phyloP scores from a whole-genome alignment of 2,113 vertebrate genomes.

The Hucho hucho region DNA sequence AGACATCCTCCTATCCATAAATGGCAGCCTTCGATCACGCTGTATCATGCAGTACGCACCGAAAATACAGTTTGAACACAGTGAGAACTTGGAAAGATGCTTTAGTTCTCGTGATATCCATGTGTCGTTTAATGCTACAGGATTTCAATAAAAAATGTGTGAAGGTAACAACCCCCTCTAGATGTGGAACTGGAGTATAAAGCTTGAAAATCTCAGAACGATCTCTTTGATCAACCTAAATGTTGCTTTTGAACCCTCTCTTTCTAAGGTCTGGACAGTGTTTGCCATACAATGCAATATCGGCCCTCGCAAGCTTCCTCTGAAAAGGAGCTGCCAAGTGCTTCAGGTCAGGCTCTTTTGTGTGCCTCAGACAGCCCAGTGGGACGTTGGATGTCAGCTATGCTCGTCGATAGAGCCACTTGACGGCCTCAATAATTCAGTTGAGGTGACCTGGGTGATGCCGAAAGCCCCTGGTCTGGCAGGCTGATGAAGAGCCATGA shows the following conservation, averaged over 20 bases:
- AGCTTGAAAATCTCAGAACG: neutral
- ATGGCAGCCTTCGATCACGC: too few species aligned
- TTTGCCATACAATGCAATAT: constrained; percentile 28
- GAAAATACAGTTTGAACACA: too few species aligned
- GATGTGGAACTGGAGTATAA: neutral
- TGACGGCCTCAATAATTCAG: constrained; percentile 66
- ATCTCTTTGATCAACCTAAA: neutral
- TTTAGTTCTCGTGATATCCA: too few species aligned
- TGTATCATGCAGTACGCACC: too few species aligned
- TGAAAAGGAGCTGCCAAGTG: constrained; percentile 43
- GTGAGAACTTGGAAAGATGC: too few species aligned
- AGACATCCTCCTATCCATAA: too few species aligned
- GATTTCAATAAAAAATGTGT: too few species aligned
- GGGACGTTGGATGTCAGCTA: constrained; percentile 57
- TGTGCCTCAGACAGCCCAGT: constrained; percentile 58
- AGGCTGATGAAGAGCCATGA: constrained; percentile 32
- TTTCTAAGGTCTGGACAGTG: constrained; percentile 1
- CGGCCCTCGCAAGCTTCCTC: constrained; percentile 26
- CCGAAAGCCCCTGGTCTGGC: constrained; percentile 40
- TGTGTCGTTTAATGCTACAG: too few species aligned
- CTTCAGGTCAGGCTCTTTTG: constrained; percentile 54
- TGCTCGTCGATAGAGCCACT: constrained; percentile 51
- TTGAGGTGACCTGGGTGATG: constrained; percentile 52
- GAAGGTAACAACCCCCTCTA: too few species aligned
- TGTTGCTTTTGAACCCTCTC: neutral